phyloP scores from a whole-genome alignment of 2,888 invertebrate species.

The Stictocephala bisonia region DNA sequence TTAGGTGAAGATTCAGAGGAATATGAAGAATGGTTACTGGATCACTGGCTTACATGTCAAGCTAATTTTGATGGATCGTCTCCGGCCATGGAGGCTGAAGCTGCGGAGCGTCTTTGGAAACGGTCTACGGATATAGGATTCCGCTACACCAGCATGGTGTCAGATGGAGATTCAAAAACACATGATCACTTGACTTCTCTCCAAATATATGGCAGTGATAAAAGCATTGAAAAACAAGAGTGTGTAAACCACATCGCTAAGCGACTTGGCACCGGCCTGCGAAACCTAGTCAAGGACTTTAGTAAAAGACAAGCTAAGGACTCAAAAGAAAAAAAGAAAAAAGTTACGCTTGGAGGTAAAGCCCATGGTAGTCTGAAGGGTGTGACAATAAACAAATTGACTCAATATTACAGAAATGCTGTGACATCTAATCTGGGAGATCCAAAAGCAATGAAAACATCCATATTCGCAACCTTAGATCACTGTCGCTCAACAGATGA shows the following conservation, averaged over 20 bases:
- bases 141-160: constrained; percentile 7
- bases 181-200: neutral
- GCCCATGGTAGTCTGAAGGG: constrained; percentile 25
- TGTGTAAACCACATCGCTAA: constrained; percentile 27
- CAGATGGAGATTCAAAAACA: constrained; percentile 8
- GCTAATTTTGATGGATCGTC: constrained; percentile 28
- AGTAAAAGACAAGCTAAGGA: neutral
- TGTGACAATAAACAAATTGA: neutral
- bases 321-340: neutral
- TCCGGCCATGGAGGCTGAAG: constrained; percentile 4
- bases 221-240: constrained; percentile 9
- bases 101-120: constrained; percentile 24
- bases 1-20: constrained; percentile 3
- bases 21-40: constrained; percentile 8
- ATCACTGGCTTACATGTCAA: constrained; percentile 19
- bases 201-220: neutral
- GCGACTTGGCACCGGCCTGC: constrained; percentile 4
- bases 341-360: constrained; percentile 24
- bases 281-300: constrained; percentile 26
- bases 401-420: constrained; percentile 21
- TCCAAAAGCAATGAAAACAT: constrained; percentile 15
- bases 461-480: constrained; percentile 13
- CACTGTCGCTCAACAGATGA: constrained; percentile 15
- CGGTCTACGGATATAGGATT: constrained; percentile 16
- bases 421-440: neutral